phyloP scores from a whole-genome alignment of 2,797 vertebrate genomes.

The Gambusia yucatana region DNA sequence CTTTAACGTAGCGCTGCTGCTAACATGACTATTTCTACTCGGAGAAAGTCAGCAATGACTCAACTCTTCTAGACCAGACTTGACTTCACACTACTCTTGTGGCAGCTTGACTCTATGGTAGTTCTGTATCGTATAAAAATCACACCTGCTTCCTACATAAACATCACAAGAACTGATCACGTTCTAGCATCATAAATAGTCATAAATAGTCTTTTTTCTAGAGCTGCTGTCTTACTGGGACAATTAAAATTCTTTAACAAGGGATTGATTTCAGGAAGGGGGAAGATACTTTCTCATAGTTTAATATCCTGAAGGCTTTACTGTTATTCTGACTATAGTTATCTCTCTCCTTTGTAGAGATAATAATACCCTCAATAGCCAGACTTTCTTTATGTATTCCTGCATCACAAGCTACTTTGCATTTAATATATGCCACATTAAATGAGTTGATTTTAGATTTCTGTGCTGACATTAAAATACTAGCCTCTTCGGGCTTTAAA shows the following conservation, averaged over 20 bases:
- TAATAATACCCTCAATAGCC: background rate
- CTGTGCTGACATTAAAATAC: background rate
- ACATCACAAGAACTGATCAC: background rate
- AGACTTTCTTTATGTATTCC: background rate
- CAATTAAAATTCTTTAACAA: background rate
- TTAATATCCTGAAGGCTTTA: background rate
- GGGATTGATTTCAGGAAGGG: background rate
- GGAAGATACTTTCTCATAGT: background rate
- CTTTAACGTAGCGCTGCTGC: background rate
- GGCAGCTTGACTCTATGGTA: background rate
- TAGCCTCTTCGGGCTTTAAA: background rate
- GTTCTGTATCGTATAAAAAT: background rate
- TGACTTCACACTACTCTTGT: background rate
- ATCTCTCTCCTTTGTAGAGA: background rate
- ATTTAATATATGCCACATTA: background rate
- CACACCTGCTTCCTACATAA: background rate
- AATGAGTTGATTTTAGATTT: background rate
- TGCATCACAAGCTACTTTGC: background rate
- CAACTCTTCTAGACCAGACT: background rate
- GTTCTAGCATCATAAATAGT: background rate
- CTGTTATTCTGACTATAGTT: background rate
- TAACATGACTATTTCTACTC: background rate
- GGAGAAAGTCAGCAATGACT: background rate
- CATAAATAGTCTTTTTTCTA: background rate
- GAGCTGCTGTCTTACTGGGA: background rate